phyloP scores from a whole-genome alignment of 1,140 invertebrate genomes.

The Drosophila insularis region DNA sequence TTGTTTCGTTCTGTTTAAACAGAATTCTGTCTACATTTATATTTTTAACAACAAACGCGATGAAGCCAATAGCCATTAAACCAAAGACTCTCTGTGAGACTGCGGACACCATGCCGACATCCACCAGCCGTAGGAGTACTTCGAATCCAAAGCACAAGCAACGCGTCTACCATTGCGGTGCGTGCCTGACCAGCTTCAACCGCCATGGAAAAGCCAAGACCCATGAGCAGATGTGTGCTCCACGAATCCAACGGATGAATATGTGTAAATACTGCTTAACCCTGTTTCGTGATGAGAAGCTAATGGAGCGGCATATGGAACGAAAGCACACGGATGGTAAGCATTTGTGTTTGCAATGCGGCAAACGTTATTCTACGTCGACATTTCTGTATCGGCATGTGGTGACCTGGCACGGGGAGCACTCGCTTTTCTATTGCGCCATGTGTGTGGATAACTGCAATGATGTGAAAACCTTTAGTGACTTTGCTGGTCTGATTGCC shows the following conservation, averaged over 20 bases:
- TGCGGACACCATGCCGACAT: neutral
- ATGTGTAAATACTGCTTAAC: slow-evolving; percentile 61
- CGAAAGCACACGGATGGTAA: slow-evolving; percentile 47
- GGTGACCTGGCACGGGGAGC: slow-evolving; percentile 58
- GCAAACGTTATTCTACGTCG: slow-evolving; percentile 54
- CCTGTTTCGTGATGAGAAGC: slow-evolving; percentile 50
- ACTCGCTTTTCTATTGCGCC: slow-evolving; percentile 65
- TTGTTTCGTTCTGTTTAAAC: neutral
- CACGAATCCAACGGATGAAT: slow-evolving; percentile 36
- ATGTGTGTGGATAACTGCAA: slow-evolving; percentile 55
- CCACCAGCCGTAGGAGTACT: neutral
- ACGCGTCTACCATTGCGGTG: slow-evolving; percentile 46
- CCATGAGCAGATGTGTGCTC: slow-evolving; percentile 51
- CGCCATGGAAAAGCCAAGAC: slow-evolving; percentile 44
- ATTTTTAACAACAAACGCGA: neutral
- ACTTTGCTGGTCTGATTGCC: slow-evolving; percentile 36
- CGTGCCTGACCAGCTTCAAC: slow-evolving; percentile 39
- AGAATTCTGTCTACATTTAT: neutral
- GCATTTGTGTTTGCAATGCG: slow-evolving; percentile 64
- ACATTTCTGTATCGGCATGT: slow-evolving; percentile 62
- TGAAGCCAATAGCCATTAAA: neutral
- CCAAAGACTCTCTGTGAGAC: neutral
- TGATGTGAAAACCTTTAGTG: slow-evolving; percentile 55
- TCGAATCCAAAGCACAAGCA: neutral
- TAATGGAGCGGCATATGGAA: slow-evolving; percentile 44